Percentiles rank a stretch among this genome's conserved stretches.
Conservation (phyloP, 2,113 vertebrate genomes). For the Zootoca vivipara region DNA sequence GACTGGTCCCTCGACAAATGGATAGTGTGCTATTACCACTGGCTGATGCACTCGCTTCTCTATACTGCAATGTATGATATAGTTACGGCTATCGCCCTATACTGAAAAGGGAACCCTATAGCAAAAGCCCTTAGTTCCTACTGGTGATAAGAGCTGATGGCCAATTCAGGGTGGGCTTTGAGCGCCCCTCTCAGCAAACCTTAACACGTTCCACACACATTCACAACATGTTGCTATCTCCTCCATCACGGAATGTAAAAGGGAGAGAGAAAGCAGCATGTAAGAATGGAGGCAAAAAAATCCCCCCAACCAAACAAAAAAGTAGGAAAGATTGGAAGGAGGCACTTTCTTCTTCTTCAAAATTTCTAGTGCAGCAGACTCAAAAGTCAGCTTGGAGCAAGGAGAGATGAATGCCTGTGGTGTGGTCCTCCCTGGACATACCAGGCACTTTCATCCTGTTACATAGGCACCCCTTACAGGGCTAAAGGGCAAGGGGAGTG, state of each 20-base stretch:
- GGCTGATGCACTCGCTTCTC: background rate
- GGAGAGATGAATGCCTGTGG: background rate
- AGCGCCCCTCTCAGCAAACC: background rate
- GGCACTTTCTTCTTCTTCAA: background rate
- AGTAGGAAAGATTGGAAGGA: background rate
- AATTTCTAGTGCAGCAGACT: background rate
- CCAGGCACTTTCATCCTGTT: background rate
- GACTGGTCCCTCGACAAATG: background rate
- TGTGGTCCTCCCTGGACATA: background rate
- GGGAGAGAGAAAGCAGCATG: background rate
- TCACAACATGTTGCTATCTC: background rate
- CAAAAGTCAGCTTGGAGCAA: background rate
- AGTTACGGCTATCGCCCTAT: background rate
- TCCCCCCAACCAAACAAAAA: background rate
- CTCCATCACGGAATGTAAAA: background rate
- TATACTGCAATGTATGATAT: background rate
- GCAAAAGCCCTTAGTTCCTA: background rate
- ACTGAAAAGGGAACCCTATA: background rate
- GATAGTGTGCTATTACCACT: background rate
- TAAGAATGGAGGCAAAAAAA: background rate
- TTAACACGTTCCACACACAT: background rate
- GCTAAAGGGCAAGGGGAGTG: rapidly evolving
- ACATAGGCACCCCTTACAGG: background rate
- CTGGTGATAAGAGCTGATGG: background rate
- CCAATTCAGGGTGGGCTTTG: background rate